Evolutionary conservation across 2,888 invertebrate species (phyloP).

Genomic region (Trichopria drosophilae): DNA sequence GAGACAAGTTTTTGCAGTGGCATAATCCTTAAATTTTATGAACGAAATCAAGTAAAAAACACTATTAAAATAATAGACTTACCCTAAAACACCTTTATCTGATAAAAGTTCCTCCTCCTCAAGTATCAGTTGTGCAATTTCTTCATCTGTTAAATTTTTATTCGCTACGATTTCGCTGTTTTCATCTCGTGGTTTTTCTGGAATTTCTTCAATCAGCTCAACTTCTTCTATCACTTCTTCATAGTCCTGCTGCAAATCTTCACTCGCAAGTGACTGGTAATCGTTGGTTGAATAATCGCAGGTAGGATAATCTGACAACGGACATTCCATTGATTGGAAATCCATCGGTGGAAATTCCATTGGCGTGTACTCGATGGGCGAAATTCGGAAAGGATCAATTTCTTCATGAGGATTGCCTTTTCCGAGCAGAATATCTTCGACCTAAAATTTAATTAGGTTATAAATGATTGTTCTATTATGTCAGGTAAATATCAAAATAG

Average conservation of each 20-base stretch:
- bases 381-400: slow-evolving; percentile 16
- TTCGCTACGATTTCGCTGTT: slow-evolving; percentile 52
- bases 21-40: no score
- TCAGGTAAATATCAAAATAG: no score
- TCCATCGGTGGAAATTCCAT: no score
- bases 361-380: slow-evolving; percentile 41
- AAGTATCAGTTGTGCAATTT: slow-evolving; percentile 69
- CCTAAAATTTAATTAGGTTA: no score
- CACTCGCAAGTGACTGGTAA: no score
- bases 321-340: no score
- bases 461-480: no score
- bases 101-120: slow-evolving; percentile 69
- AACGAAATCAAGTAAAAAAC: background rate
- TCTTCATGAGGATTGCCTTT: slow-evolving; percentile 13
- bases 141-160: slow-evolving; percentile 65
- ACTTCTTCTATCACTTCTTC: slow-evolving; percentile 15
- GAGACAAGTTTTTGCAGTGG: no score
- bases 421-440: no score
- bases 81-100: slow-evolving; percentile 73
- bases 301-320: no score
- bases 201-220: slow-evolving; percentile 36
- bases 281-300: no score
- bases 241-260: slow-evolving; percentile 6
- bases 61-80: slow-evolving; percentile 27
- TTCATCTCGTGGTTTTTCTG: slow-evolving; percentile 48